phyloP scores from a whole-genome alignment of 2,797 vertebrate genomes.

The Menidia menidia region DNA sequence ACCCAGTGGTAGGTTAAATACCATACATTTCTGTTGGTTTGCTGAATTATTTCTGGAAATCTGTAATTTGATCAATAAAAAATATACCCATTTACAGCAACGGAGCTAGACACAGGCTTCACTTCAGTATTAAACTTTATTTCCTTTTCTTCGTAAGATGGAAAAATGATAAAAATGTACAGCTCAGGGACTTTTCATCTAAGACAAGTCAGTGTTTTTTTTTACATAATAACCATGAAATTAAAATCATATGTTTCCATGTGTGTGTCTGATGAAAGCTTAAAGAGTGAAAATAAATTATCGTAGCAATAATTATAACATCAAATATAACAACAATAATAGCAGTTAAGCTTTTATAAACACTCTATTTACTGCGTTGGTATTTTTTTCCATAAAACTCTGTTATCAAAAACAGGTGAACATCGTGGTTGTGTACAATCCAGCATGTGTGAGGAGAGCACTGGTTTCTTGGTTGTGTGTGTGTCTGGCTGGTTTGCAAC shows the following conservation, averaged over 20 bases:
- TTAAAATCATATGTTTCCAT: slow-evolving; percentile 82
- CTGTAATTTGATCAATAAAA: neutral
- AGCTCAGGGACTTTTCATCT: slow-evolving; percentile 83
- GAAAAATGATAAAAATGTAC: slow-evolving; percentile 87
- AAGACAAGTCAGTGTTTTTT: slow-evolving; percentile 85
- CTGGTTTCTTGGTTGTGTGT: slow-evolving; percentile 61
- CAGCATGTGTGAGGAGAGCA: slow-evolving; percentile 81
- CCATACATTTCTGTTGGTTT: neutral
- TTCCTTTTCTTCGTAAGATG: slow-evolving; percentile 86
- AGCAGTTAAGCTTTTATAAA: slow-evolving; percentile 88
- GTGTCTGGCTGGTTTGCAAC: slow-evolving; percentile 45
- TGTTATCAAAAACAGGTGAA: slow-evolving; percentile 83
- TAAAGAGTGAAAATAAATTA: slow-evolving; percentile 90
- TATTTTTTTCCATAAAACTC: slow-evolving; percentile 80
- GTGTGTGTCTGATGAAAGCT: slow-evolving; percentile 84
- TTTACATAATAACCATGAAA: slow-evolving; percentile 84
- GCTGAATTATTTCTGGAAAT: neutral
- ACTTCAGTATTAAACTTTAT: slow-evolving; percentile 86
- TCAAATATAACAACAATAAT: slow-evolving; percentile 87
- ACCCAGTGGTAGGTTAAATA: neutral
- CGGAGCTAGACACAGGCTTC: slow-evolving; percentile 29
- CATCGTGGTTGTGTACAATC: slow-evolving; percentile 75
- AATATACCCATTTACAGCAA: slow-evolving; percentile 10
- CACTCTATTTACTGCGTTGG: slow-evolving; percentile 81
- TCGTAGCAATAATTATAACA: slow-evolving; percentile 88